A percentile compares a stretch with the other conserved stretches of the same genome.
Conservation (phyloP, 2,888 invertebrate species). For the Tridacna gigas region DNA sequence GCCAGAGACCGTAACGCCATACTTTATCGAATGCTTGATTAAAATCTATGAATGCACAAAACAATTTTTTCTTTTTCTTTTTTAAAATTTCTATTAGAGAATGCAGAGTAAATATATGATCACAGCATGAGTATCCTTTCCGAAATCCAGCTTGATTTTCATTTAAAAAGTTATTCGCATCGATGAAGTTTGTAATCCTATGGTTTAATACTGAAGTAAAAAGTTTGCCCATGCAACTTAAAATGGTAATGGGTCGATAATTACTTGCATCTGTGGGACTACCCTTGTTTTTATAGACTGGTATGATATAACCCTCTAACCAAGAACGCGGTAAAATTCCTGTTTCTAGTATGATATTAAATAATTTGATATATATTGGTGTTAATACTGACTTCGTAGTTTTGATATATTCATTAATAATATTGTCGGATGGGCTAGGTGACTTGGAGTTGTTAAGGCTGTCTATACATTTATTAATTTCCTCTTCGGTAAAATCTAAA, state of each 20-base stretch:
- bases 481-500: constrained; percentile 20
- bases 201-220: constrained; percentile 46
- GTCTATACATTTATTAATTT: constrained; percentile 25
- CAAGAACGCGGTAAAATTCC: constrained; percentile 16
- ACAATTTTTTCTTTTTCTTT: constrained; percentile 34
- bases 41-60: constrained; percentile 40
- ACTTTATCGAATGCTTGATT: constrained; percentile 35
- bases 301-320: constrained; percentile 34
- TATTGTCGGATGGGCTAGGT: background rate
- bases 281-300: constrained; percentile 45
- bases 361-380: constrained; percentile 3
- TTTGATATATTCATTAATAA: constrained; percentile 45
- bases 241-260: constrained; percentile 45
- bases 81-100: constrained; percentile 27
- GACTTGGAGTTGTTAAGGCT: constrained; percentile 27
- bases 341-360: constrained; percentile 1
- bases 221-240: constrained; percentile 45
- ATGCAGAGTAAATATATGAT: constrained; percentile 41
- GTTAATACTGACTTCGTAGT: background rate
- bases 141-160: constrained; percentile 50
- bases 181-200: constrained; percentile 28
- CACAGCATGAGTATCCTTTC: constrained; percentile 27
- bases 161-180: constrained; percentile 17
- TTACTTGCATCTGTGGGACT: constrained; percentile 16
- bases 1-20: constrained; percentile 35